Evolutionary conservation across 2,797 vertebrate species (phyloP), one percentile per base, ranked within the genome.

Genomic region (Aythya fuligula): DNA sequence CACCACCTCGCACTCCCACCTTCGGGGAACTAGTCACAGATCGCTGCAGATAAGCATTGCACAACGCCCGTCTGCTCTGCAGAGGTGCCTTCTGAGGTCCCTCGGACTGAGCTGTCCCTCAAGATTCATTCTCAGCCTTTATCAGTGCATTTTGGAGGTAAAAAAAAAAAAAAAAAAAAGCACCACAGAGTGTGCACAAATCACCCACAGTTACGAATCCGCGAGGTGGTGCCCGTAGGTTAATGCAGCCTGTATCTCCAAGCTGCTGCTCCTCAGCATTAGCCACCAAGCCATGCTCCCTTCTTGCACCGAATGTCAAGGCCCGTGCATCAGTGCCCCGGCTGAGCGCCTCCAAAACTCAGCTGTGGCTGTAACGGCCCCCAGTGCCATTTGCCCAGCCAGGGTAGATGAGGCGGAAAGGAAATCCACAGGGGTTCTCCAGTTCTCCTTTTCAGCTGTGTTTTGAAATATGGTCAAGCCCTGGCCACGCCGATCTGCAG

Each of bases 371-470:
- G 1, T 66, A 87, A 51, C 6, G 8, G 41, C 32, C 54, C 57
- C 64, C 39, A 66, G 49, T 28, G 41, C 2, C 1, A 11, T 15
- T 56, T 77, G 53, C 67, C 77, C 64, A n/a, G 69, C 65, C 24
- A 5, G 0, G 2, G 75, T 66, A 90, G 74, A 90, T 72, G 87
- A 90, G 80, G 51, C 56, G 70, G 60, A 87, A 88, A 94, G 77
- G 62, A 93, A 94, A 95, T 77, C 65, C 84, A 79, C 49, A 71
- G 41, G 51, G 41, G 36, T 82, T 61, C 86, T 77, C 83, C 6
- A 3, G 57, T 94, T 95, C 91, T 91, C 47, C 71, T 90, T 97
- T 92, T 72, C 69, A 83, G 47, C 61, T 87, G 3, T 41, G 69
- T 94, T 93, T 93, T 76, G 70, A 95, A 53, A 89, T 41, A 70